Evolutionary conservation across 2,113 vertebrate genomes (phyloP).

Genomic region (Hucho hucho): DNA sequence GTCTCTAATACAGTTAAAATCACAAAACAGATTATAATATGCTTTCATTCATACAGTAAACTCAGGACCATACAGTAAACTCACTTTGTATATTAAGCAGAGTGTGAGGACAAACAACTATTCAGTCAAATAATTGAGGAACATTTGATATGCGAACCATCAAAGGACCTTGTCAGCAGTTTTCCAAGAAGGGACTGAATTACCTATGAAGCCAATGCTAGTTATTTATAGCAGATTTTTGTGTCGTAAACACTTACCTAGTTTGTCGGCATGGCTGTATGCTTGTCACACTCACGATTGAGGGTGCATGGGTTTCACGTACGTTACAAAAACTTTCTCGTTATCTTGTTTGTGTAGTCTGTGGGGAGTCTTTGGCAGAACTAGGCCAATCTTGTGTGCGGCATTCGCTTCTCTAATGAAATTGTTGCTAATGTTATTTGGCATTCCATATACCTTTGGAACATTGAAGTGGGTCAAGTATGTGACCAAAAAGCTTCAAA

Average conservation of each 20-base stretch:
- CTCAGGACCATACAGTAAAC: no score
- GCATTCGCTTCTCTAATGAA: conserved; percentile 49
- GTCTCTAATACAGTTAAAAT: no score
- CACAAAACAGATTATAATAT: no score
- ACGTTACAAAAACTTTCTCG: conserved; percentile 40
- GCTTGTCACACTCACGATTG: conserved; percentile 46
- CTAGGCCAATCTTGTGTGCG: conserved; percentile 43
- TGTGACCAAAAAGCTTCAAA: conserved; percentile 42
- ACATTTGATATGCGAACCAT: no score
- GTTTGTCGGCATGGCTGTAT: conserved; percentile 39
- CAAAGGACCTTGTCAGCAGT: not conserved
- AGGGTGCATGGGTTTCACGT: conserved; percentile 53
- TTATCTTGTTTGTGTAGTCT: conserved; percentile 63
- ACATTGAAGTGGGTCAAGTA: conserved; percentile 43
- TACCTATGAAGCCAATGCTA: not conserved
- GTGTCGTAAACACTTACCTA: conserved; percentile 32
- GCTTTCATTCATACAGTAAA: no score
- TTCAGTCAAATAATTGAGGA: no score
- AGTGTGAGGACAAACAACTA: no score
- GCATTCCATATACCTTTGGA: conserved; percentile 44
- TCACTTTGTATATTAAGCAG: no score
- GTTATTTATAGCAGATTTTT: conserved; percentile 1
- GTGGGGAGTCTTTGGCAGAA: conserved; percentile 67
- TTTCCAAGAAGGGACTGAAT: not conserved
- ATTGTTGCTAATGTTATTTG: conserved; percentile 57